Evolutionary conservation across 1,140 invertebrate genomes (phyloP), one percentile per base, ranked within the genome.

Genomic region (Teleopsis dalmanni): DNA sequence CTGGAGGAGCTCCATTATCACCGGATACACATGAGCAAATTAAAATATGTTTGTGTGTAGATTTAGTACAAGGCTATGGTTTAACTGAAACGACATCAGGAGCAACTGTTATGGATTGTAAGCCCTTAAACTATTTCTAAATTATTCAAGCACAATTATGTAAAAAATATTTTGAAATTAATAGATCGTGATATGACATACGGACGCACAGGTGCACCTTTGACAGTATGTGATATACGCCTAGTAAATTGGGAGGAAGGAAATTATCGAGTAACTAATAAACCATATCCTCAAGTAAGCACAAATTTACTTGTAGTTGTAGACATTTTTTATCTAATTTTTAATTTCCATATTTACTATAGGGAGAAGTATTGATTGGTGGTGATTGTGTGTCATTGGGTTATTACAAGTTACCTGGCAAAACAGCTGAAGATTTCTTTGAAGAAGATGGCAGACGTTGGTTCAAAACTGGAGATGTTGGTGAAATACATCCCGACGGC

Each of bases 381-480:
- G 95, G 95, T 14, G 85, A 85, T 13, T 90, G 90, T 64, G 85
- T 98, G 38, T 89, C 92, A 1, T 73, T 83, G 38, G 95, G 96
- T 11, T 99, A 99, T 72, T 98, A 91, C 73, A 95, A 95, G 70
- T 81, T 95, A 48, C 78, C 83, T 6, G 83, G 86, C 37, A 91
- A 93, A 73, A 93, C 92, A 0, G 79, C 82, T 41, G 92, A 97
- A 70, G 92, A 95, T 55, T 99, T 96, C 75, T 84, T 85, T 47
- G 81, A 84, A 43, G 80, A 82, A 56, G 79, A 88, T 57, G 89
- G 88, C 0, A 80, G 78, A 52, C 75, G 86, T 49, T 96, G 93
- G 88, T 98, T 99, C 73, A 85, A 83, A 57, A 94, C 92, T 38
- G 96, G 96, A 4, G 96, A 99, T 73, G 92, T 99, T 74, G 95